These are phyloP conservation scores for Pteronotus mesoamericanus DNA, from an alignment of 2,797 vertebrate genomes.

Conservation along the genomic window DNA sequence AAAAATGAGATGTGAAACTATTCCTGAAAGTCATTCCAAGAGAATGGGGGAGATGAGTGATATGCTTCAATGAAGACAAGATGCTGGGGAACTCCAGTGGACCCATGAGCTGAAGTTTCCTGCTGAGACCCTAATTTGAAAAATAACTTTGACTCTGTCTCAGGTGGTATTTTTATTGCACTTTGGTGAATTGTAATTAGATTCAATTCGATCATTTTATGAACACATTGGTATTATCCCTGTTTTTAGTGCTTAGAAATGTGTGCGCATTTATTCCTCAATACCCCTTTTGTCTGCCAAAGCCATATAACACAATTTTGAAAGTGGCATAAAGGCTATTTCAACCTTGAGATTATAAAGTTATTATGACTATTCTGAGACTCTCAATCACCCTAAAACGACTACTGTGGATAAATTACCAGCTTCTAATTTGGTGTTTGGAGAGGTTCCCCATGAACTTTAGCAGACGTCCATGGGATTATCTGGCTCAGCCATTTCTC, in stretches of 20 bases:
- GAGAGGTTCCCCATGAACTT: background rate
- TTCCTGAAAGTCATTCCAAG: background rate
- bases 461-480: background rate
- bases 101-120: background rate
- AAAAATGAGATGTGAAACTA: background rate
- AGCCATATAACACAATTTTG: background rate
- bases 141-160: background rate
- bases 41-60: background rate
- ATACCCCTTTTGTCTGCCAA: background rate
- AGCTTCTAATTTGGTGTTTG: background rate
- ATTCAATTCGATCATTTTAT: background rate
- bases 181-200: background rate
- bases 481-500: background rate
- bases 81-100: accelerated
- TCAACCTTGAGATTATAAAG: background rate
- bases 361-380: background rate
- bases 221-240: background rate
- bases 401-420: background rate
- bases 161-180: background rate
- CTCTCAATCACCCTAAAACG: background rate
- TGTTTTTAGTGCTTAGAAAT: background rate
- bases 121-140: background rate
- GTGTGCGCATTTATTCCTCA: slow-evolving; percentile 24
- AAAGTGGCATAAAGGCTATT: background rate
- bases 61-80: background rate